These are phyloP conservation scores for Chaenocephalus aceratus DNA, from an alignment of 2,113 vertebrate genomes.

Conservation along the genomic window DNA sequence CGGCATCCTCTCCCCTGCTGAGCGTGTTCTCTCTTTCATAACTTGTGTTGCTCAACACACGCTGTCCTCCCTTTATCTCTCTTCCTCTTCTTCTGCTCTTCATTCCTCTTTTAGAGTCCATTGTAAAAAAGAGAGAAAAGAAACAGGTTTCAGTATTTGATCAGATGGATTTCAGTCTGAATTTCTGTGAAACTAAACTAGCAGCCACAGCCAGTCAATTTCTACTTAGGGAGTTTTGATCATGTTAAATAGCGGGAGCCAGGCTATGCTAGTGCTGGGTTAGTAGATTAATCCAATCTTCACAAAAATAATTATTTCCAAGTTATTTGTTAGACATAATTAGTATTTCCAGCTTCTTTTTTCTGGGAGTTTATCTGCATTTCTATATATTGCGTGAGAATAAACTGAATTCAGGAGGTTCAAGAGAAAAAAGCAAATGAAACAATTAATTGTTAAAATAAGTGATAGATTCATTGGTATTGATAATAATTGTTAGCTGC, in stretches of 20 bases:
- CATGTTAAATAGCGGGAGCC: neutral
- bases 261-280: neutral
- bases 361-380: neutral
- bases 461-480: neutral
- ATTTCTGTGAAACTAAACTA: slow-evolving; percentile 9
- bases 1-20: neutral
- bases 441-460: neutral
- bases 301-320: neutral
- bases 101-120: slow-evolving; percentile 52
- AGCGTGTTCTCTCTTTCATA: slow-evolving; percentile 21
- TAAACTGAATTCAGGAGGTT: neutral
- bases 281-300: too few species aligned
- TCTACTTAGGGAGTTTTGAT: too few species aligned
- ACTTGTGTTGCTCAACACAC: slow-evolving; percentile 22
- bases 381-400: too few species aligned
- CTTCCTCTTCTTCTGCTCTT: slow-evolving; percentile 55
- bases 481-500: neutral
- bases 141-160: slow-evolving; percentile 28
- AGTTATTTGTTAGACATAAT: neutral
- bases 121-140: neutral
- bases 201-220: neutral
- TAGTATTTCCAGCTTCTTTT: neutral
- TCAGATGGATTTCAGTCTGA: neutral
- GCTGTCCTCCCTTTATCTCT: neutral
- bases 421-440: neutral